Evolutionary conservation across 92 coral and sea anemone species (phyloP).

Genomic region (Porites evermanni): DNA sequence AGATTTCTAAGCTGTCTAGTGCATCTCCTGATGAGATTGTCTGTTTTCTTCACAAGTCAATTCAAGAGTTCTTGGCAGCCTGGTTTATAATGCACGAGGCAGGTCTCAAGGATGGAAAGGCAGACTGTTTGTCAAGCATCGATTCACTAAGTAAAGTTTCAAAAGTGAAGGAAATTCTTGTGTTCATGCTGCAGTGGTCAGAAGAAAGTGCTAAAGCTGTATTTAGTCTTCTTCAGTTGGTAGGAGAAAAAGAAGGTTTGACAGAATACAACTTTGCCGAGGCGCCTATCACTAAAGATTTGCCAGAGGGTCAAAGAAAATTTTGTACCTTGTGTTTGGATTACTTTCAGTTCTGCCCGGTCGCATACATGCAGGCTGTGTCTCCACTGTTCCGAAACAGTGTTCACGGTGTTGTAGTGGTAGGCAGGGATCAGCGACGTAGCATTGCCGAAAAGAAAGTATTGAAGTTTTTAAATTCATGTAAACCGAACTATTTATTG

Average conservation of each 20-base stretch:
- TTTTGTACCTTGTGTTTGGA: not conserved
- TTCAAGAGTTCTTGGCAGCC: not conserved
- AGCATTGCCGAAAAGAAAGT: not conserved
- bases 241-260: not conserved
- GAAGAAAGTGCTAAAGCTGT: not conserved
- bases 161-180: not conserved
- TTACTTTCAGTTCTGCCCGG: too few species aligned
- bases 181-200: not conserved
- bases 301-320: not conserved
- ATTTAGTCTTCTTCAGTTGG: not conserved
- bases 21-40: not conserved
- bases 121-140: not conserved
- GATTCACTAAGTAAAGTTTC: not conserved
- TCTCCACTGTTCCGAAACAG: not conserved
- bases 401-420: not conserved
- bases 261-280: not conserved
- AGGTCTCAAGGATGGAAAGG: not conserved
- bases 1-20: not conserved
- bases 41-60: not conserved
- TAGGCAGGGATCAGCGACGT: not conserved
- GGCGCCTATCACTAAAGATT: not conserved
- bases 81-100: not conserved
- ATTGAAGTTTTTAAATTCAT: not conserved
- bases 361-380: not conserved
- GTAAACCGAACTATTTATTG: not conserved